A percentile compares a stretch with the other conserved stretches of the same genome.
These are phyloP conservation scores for Cotesia congregata DNA, from an alignment of 2,888 invertebrate species.

Conservation along the genomic window DNA sequence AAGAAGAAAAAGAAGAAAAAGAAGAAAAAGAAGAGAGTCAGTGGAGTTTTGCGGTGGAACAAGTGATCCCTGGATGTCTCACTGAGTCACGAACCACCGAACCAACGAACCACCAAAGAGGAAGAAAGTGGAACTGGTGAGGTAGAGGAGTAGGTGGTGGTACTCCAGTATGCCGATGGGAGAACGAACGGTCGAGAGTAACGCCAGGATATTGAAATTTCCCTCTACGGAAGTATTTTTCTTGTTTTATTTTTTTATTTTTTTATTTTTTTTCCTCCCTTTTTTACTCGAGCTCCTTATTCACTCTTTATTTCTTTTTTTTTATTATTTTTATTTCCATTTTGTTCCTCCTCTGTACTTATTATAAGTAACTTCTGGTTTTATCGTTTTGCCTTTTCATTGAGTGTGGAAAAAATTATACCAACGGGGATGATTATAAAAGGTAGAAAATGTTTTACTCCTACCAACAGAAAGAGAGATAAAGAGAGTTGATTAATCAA, in stretches of 20 bases:
- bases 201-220: conserved; percentile 64
- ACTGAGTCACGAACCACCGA: conserved; percentile 58
- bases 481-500: conserved; percentile 3
- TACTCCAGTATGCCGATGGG: conserved; percentile 52
- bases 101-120: conserved; percentile 13
- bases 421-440: not conserved
- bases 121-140: conserved; percentile 22
- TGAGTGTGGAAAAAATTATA: not conserved
- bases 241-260: conserved; percentile 56
- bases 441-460: not conserved
- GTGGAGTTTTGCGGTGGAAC: conserved; percentile 48
- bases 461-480: not conserved
- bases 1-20: conserved; percentile 34
- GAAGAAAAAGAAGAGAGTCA: conserved; percentile 53
- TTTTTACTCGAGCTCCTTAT: conserved; percentile 23
- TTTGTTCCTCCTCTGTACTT: not conserved
- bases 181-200: conserved; percentile 38
- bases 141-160: conserved; percentile 36
- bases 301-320: conserved; percentile 5
- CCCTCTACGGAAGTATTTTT: conserved; percentile 58
- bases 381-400: not conserved
- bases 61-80: conserved; percentile 67
- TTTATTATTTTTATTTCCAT: conserved; percentile 29
- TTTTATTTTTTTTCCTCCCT: conserved; percentile 28
- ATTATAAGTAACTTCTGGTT: conserved; percentile 1